A percentile compares a stretch with the other conserved stretches of the same genome.
phyloP scores from a whole-genome alignment of 2,797 vertebrate species.

The Gorsachius magnificus region DNA sequence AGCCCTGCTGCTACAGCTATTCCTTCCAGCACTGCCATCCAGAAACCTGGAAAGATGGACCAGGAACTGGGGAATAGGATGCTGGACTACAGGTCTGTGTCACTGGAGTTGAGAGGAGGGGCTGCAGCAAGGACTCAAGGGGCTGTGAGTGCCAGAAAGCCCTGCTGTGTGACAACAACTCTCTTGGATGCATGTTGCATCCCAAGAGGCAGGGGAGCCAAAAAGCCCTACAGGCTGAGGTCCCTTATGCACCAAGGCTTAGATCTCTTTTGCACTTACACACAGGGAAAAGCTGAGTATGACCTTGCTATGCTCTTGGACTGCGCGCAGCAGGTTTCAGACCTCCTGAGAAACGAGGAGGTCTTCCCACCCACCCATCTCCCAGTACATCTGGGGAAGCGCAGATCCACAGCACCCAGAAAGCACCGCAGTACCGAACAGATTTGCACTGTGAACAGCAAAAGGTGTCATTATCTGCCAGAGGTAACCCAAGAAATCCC shows the following conservation, averaged over 20 bases:
- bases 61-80: background rate
- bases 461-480: background rate
- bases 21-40: background rate
- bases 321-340: background rate
- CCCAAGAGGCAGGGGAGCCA: background rate
- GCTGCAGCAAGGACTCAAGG: background rate
- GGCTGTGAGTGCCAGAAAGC: background rate
- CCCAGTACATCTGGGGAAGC: background rate
- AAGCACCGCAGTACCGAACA: background rate
- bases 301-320: background rate
- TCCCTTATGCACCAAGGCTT: background rate
- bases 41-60: background rate
- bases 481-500: background rate
- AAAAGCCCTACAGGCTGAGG: background rate
- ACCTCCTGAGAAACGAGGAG: background rate
- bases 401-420: background rate
- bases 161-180: background rate
- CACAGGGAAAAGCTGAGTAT: background rate
- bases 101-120: background rate
- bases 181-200: background rate
- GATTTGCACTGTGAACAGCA: background rate
- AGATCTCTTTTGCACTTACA: background rate
- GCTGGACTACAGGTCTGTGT: background rate
- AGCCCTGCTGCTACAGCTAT: background rate
- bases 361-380: background rate